A percentile compares a stretch with the other conserved stretches of the same genome.
Evolutionary conservation across 2,888 invertebrate species (phyloP).

Genomic region (Chalcosyrphus nemorum): DNA sequence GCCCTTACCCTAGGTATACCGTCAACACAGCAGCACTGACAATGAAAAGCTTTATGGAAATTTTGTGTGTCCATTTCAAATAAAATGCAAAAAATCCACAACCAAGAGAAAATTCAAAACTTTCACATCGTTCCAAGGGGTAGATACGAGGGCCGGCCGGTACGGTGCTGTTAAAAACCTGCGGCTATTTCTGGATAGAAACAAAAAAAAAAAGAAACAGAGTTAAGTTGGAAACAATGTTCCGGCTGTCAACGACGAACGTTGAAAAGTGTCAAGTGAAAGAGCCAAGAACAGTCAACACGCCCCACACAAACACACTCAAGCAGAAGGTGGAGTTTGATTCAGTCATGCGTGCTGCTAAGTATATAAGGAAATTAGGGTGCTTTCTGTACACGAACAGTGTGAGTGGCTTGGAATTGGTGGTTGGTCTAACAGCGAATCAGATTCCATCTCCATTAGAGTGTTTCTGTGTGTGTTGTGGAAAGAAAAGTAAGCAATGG

Average conservation of each 20-base stretch:
- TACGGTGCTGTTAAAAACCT: slow-evolving; percentile 28
- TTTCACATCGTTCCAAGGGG: slow-evolving; percentile 16
- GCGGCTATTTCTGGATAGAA: slow-evolving; percentile 40
- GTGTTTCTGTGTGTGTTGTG: slow-evolving; percentile 36
- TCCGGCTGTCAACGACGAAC: slow-evolving; percentile 51
- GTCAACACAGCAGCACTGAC: background rate
- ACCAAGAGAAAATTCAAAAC: slow-evolving; percentile 32
- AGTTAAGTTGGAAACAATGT: slow-evolving; percentile 61
- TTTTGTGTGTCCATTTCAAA: slow-evolving; percentile 50
- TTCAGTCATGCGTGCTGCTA: slow-evolving; percentile 59
- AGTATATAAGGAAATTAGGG: slow-evolving; percentile 55
- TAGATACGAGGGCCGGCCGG: background rate
- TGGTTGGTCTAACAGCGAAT: slow-evolving; percentile 32
- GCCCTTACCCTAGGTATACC: slow-evolving; percentile 7
- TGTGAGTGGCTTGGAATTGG: slow-evolving; percentile 25
- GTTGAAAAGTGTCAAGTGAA: slow-evolving; percentile 22
- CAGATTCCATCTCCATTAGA: background rate
- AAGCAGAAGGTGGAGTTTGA: slow-evolving; percentile 44
- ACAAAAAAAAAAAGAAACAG: slow-evolving; percentile 1
- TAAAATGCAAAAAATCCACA: slow-evolving; percentile 32
- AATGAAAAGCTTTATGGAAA: slow-evolving; percentile 54
- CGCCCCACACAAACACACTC: slow-evolving; percentile 44
- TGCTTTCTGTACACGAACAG: slow-evolving; percentile 22
- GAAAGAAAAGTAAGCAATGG: slow-evolving; percentile 25
- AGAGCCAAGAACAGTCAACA: slow-evolving; percentile 17